Evolutionary conservation across 2,888 invertebrate genomes (phyloP), one percentile per base, ranked within the genome.

Genomic region (Diplazon laetatorius): DNA sequence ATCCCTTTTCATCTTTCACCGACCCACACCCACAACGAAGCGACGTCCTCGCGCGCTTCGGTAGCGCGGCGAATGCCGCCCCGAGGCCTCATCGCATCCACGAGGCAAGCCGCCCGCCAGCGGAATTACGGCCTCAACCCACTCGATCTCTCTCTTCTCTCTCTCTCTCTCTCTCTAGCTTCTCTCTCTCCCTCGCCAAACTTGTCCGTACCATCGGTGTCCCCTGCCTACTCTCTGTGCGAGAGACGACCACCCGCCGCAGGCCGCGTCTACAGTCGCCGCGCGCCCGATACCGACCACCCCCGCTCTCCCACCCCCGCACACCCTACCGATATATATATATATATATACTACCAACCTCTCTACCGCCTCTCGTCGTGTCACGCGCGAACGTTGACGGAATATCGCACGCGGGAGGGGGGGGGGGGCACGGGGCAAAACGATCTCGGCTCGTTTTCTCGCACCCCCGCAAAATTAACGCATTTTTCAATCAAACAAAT

Each of bases 71-170:
- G 82, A 80, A 82, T 86, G 80, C 82, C 86, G 84, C 87, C 87
- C 87, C 85, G 86, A 88, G 86, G 88, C 87, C 89, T 89, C 89
- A 87, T 88, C 88, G 87, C 87, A 84, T 89, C 87, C 85, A 84
- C 88, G 85, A 86, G 83, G n/a, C 42, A n/a, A 16, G 57, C 83
- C 83, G 85, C 86, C 84, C 84, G 87, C 83, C 80, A 82, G 84
- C 84, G 87, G 84, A 80, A 82, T 82, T 82, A 79, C 82, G 80
- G 69, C 78, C 73, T 69, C 72, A 70, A 63, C 63, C 63, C 48
- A 63, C 57, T 57, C 35, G 66, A 44, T 10, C 12, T 12, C 14
- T 60, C 52, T 60, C 37, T 52, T n/a, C 63, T 39, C 55, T 10
- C 10, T 12, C n/a, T 60, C 50, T 60, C 44, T 25, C 42, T 59